Percentiles rank a stretch among this genome's conserved stretches.
Conservation (phyloP, 2,888 invertebrate genomes). For the Urechis unicinctus region DNA sequence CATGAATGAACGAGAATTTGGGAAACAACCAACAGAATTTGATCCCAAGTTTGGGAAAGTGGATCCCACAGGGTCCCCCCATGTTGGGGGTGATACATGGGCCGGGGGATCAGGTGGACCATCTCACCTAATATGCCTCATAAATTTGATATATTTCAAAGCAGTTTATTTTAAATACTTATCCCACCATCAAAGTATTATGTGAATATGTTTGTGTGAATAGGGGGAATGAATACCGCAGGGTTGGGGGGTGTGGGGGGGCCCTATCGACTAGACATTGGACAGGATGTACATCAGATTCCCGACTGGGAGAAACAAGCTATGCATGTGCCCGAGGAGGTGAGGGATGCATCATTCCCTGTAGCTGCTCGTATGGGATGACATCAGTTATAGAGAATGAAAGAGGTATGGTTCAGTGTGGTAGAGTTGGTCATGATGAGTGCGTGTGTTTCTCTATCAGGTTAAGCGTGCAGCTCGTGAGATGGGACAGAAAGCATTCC, state of each 20-base stretch:
- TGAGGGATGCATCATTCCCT: conserved; percentile 14
- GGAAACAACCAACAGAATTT: conserved; percentile 56
- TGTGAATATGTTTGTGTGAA: too few species aligned
- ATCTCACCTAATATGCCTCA: conserved; percentile 5
- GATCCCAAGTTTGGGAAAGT: conserved; percentile 85
- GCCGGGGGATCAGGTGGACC: conserved; percentile 77
- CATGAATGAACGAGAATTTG: conserved; percentile 55
- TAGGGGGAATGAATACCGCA: conserved; percentile 79
- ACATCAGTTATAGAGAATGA: not conserved
- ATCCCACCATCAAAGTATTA: too few species aligned
- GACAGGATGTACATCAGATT: conserved; percentile 86
- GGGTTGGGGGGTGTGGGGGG: conserved; percentile 95
- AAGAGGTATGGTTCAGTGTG: not conserved
- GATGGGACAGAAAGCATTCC: conserved; percentile 85
- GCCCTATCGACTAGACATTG: conserved; percentile 87
- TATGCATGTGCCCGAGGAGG: conserved; percentile 68
- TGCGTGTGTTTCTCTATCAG: conserved; percentile 49
- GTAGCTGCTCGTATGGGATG: conserved; percentile 1
- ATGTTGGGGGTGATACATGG: conserved; percentile 96
- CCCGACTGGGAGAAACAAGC: conserved; percentile 89
- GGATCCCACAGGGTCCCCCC: conserved; percentile 75
- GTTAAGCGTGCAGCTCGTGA: conserved; percentile 82
- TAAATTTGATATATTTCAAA: not conserved
- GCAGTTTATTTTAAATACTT: too few species aligned
- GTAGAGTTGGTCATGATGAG: not conserved